Evolutionary conservation across 2,113 vertebrate genomes (phyloP).

Genomic region (Noturus placidus): DNA sequence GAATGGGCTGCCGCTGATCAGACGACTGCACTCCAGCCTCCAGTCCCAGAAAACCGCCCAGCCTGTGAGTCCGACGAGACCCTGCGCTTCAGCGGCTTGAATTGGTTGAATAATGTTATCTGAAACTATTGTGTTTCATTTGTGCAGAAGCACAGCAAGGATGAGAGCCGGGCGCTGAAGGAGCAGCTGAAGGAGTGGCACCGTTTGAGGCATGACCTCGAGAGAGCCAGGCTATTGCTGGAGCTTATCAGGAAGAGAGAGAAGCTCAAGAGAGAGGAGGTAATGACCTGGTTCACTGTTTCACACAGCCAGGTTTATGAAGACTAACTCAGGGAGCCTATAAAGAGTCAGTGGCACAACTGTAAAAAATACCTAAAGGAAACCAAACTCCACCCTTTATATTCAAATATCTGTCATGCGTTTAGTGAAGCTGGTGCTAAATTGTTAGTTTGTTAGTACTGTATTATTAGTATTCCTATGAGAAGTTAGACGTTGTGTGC

Average conservation of each 20-base stretch:
- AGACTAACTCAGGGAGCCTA: background rate
- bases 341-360: background rate
- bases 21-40: constrained; percentile 88
- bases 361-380: background rate
- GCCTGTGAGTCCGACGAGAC: constrained; percentile 75
- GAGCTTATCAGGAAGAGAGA: constrained; percentile 96
- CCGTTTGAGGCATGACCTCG: constrained; percentile 90
- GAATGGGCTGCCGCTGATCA: constrained; percentile 89
- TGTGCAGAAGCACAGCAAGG: constrained; percentile 84
- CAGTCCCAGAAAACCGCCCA: constrained; percentile 86
- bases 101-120: background rate
- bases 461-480: background rate
- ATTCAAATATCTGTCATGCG: background rate
- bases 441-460: background rate
- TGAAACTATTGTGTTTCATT: constrained; percentile 25
- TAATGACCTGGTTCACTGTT: constrained; percentile 54
- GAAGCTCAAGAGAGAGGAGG: constrained; percentile 97
- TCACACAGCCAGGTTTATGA: background rate
- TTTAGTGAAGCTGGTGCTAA: background rate
- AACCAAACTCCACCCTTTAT: background rate
- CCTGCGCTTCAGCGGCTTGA: background rate
- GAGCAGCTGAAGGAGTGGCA: constrained; percentile 97
- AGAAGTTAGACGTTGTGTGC: background rate
- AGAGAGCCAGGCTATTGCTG: constrained; percentile 87
- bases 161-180: constrained; percentile 88